Base-by-base conservation (phyloP, 2,888 invertebrate genomes). In the Saturnia pavonia region DNA sequence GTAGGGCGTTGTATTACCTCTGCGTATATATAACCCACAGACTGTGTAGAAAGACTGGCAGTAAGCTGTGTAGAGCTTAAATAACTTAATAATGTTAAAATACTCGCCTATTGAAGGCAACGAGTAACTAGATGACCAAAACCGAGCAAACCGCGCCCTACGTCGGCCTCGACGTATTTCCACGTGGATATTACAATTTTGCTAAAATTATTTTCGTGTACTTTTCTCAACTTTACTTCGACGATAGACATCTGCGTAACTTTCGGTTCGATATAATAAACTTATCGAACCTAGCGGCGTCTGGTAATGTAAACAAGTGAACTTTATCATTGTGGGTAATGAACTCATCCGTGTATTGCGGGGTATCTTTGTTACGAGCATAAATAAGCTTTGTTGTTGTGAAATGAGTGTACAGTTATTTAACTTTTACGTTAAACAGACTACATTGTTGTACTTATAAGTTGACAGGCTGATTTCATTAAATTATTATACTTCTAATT, bases 111-210 rank as follows among this genome's bases (percentile, higher is more conserved):
- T 40, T 63, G 48, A 70, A 60, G 70, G 40, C 68, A 60, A 68
- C 48, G 67, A 11, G 72, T 40, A 71, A 80, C 74, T 78, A 73
- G 78, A 60, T 27, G 8, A 60, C 25, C 27, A 60, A 60, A 60
- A 27, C 27, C 27, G 57, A 27, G 80, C 34, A 77, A 34, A 74
- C 76, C 80, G 69, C 77, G 71, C 81, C 79, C 22, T 54, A 16
- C 71, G 67, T 9, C 75, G 74, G 74, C 72, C 75, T 75, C 75
- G 74, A 73, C 70, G 74, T 74, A 70, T 65, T 65, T 40, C 43
- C 54, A 72, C 69, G 72, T 71, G 45, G 45, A 75, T 75, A 78
- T 76, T 72, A 72, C 12, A 69, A 72, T 65, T 72, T 70, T 69
- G 69, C 65, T 69, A 65, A 65, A 34, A 40, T 65, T 40, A 65